Evolutionary conservation across 1,140 invertebrate species (phyloP).

Genomic region (Drosophila cardini): DNA sequence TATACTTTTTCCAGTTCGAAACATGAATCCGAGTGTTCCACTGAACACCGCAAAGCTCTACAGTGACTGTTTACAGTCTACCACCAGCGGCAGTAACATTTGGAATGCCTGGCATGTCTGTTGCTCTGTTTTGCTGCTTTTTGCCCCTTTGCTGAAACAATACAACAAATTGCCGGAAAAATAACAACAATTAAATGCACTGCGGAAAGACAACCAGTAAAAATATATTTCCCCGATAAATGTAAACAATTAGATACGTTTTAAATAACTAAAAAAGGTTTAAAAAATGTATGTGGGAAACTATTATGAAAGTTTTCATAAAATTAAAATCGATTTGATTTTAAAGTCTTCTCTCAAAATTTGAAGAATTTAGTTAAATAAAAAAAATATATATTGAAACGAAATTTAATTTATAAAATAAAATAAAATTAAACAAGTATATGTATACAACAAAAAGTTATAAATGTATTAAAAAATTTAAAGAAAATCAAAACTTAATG

Average conservation of each 20-base stretch:
- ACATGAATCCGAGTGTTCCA: not conserved
- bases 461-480: no score
- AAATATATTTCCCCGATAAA: not conserved
- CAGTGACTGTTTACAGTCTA: not conserved
- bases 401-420: no score
- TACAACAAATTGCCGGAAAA: constrained; percentile 1
- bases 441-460: no score
- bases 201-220: not conserved
- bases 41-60: constrained; percentile 11
- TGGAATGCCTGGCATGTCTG: constrained; percentile 5
- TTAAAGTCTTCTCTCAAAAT: no score
- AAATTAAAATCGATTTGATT: no score
- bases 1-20: constrained; percentile 7
- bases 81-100: constrained; percentile 4
- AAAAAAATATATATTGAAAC: no score
- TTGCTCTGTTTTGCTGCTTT: not conserved
- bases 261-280: no score
- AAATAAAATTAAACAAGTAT: no score
- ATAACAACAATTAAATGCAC: not conserved
- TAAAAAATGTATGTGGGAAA: no score
- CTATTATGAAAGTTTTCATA: no score
- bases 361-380: no score
- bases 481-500: no score
- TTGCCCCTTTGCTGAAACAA: constrained; percentile 7
- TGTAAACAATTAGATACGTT: not conserved